Evolutionary conservation across 2,797 vertebrate species (phyloP).

Genomic region (Hephaestus fuliginosus): DNA sequence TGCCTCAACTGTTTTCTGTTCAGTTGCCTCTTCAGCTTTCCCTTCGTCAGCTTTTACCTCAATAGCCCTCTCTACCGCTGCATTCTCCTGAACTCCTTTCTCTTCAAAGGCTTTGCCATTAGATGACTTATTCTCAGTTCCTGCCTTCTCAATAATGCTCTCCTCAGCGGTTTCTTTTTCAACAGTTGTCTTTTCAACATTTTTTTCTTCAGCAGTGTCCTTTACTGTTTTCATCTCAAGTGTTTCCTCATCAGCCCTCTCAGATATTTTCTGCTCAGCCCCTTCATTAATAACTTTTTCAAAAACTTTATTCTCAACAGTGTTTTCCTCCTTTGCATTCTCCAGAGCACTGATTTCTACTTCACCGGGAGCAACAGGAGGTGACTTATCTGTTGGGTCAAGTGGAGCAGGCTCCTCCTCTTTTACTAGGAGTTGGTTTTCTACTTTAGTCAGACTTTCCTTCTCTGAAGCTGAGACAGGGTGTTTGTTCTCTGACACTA

Average conservation of each 20-base stretch:
- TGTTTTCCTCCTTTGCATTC: constrained; percentile 19
- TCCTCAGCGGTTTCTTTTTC: constrained; percentile 16
- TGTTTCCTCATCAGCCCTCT: constrained; percentile 19
- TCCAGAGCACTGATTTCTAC: constrained; percentile 31
- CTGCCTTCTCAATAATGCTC: constrained; percentile 11
- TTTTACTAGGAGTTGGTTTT: constrained; percentile 38
- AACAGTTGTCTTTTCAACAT: neutral
- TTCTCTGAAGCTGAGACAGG: constrained; percentile 20
- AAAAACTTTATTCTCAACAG: constrained; percentile 19
- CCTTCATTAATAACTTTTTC: constrained; percentile 7
- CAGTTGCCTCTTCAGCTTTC: constrained; percentile 26
- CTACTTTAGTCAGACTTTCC: constrained; percentile 19
- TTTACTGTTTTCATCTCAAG: constrained; percentile 34
- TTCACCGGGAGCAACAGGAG: constrained; percentile 23
- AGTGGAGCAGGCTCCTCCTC: neutral
- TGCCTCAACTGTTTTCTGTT: constrained; percentile 34
- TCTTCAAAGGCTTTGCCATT: constrained; percentile 46
- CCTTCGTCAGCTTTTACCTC: constrained; percentile 50
- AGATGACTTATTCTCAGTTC: constrained; percentile 32
- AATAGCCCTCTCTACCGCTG: constrained; percentile 9
- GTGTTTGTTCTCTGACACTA: constrained; percentile 25
- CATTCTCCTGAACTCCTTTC: constrained; percentile 24
- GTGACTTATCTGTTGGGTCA: neutral
- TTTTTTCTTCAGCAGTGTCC: constrained; percentile 13
- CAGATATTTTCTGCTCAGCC: constrained; percentile 10